These are phyloP conservation scores for Idaea straminata DNA, from an alignment of 2,888 invertebrate genomes.

Conservation along the genomic window DNA sequence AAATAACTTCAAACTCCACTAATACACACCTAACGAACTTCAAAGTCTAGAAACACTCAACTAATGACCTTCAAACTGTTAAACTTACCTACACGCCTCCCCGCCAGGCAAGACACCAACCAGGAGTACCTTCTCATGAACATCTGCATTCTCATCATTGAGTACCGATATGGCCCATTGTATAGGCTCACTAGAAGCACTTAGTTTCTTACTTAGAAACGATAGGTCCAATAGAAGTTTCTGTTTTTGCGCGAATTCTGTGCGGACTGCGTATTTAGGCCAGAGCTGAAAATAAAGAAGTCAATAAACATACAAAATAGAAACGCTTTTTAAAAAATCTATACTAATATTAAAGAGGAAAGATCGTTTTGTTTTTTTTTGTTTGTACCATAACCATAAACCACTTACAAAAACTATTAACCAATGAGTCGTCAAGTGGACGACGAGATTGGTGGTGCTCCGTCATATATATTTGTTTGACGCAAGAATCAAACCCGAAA, in stretches of 20 bases:
- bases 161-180: slow-evolving; percentile 39
- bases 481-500: too few relatives aligned
- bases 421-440: too few relatives aligned
- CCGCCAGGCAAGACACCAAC: slow-evolving; percentile 41
- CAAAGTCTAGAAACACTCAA: neutral
- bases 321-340: too few relatives aligned
- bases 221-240: slow-evolving; percentile 34
- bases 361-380: too few relatives aligned
- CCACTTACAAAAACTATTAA: too few relatives aligned
- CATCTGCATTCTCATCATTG: slow-evolving; percentile 13
- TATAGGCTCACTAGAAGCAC: slow-evolving; percentile 31
- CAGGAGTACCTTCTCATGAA: slow-evolving; percentile 36
- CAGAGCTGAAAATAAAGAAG: slow-evolving; percentile 51
- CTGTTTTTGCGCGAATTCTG: slow-evolving; percentile 38
- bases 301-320: too few relatives aligned
- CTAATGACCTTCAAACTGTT: neutral
- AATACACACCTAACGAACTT: too few relatives aligned
- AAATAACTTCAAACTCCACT: too few relatives aligned
- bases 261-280: slow-evolving; percentile 34
- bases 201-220: slow-evolving; percentile 26
- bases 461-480: too few relatives aligned
- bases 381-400: too few relatives aligned
- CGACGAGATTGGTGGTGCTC: too few relatives aligned
- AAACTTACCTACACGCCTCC: slow-evolving; percentile 38
- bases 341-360: too few relatives aligned